Percentiles rank a stretch among this genome's conserved stretches.
Conservation (phyloP, 2,888 invertebrate species). For the Microctonus hyperodae region DNA sequence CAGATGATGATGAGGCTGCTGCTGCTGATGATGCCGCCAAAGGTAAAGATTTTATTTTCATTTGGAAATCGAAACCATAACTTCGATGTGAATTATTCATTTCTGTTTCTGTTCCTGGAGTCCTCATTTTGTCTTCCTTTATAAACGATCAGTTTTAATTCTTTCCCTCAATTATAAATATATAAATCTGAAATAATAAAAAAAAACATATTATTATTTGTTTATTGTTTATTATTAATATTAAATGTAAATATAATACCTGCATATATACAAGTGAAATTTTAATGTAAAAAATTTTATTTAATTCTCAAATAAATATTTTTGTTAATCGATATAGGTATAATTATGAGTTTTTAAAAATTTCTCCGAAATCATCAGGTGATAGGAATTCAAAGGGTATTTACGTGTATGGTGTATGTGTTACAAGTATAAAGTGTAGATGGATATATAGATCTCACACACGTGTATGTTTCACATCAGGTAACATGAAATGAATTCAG, state of each 20-base stretch:
- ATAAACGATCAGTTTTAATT: not conserved
- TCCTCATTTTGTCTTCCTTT: conserved; percentile 48
- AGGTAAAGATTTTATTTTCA: conserved; percentile 44
- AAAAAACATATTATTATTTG: no score
- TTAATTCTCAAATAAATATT: not conserved
- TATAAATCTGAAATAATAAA: no score
- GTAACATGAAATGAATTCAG: conserved; percentile 2
- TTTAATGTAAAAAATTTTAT: not conserved
- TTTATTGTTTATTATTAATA: no score
- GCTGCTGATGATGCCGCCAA: conserved; percentile 38
- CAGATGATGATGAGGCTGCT: conserved; percentile 33
- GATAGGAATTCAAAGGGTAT: not conserved
- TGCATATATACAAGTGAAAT: not conserved
- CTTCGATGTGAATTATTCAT: conserved; percentile 51
- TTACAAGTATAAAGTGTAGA: not conserved
- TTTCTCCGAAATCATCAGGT: not conserved
- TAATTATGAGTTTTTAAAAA: not conserved
- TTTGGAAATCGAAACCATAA: conserved; percentile 45
- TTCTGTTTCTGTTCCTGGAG: conserved; percentile 55
- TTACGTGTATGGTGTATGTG: no score
- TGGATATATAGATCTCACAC: not conserved
- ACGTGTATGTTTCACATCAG: not conserved
- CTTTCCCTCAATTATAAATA: not conserved
- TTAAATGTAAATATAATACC: no score
- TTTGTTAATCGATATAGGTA: not conserved